Evolutionary conservation across 2,888 invertebrate genomes (phyloP), one percentile per base, ranked within the genome.

Genomic region (Drosophila meridiana): DNA sequence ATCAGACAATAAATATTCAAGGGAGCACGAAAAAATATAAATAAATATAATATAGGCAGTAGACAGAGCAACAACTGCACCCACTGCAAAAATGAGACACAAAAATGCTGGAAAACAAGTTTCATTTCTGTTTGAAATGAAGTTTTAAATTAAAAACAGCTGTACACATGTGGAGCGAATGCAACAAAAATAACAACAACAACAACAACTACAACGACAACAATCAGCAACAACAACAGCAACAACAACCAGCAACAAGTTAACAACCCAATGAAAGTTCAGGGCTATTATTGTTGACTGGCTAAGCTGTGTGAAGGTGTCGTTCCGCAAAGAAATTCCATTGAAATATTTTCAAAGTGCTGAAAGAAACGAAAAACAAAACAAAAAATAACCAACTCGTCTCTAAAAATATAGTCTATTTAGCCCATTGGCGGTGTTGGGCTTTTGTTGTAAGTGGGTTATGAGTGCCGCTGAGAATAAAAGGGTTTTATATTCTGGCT

Each of bases 111-210:
- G 70, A 69, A 82, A 81, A 81, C 80, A 81, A 81, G 80, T 81
- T 81, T 81, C 62, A 69, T 60, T 69, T 82, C 68, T 58, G 68
- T 66, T 73, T 48, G 67, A 81, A 81, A 72, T 80, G 53, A 83
- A 83, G 77, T 83, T 83, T 82, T 74, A 76, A 80, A 77, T 77
- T 69, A 70, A 78, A 77, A 80, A 83, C 76, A 82, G 80, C 80
- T 78, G 78, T 78, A 72, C 80, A 72, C 80, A 78, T 78, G 80
- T 76, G 68, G 65, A 78, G 64, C 76, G 80, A 61, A 66, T 71
- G 63, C 71, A 76, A 55, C 62, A 75, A 45, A 42, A 67, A 59
- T 36, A 50, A 11, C 50, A 61, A 65, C 48, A 62, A 42, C 48
- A 48, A 40, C 48, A 47, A 60, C 57, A 64, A 56, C 20, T 20